Percentiles rank a stretch among this genome's conserved stretches.
Evolutionary conservation across 1,140 invertebrate genomes (phyloP).

Genomic region (Zaprionus nigranus): DNA sequence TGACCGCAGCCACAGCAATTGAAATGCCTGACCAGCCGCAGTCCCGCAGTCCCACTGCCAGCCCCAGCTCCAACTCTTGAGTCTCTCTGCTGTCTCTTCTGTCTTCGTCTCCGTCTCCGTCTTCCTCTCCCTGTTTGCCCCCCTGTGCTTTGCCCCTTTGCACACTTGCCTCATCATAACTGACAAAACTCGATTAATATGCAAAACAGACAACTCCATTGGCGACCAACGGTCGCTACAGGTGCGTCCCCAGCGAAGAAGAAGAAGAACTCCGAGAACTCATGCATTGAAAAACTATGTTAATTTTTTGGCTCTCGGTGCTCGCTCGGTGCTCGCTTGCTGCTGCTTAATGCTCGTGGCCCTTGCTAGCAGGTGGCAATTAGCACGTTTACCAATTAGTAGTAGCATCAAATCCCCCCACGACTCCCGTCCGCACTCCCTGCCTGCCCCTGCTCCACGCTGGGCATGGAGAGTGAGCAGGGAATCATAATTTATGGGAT

Average conservation of each 20-base stretch:
- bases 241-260: constrained; percentile 44
- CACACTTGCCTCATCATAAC: neutral
- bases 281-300: constrained; percentile 44
- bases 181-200: constrained; percentile 70
- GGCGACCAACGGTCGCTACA: constrained; percentile 37
- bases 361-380: constrained; percentile 63
- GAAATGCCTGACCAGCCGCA: constrained; percentile 61
- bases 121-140: neutral
- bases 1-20: constrained; percentile 57
- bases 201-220: constrained; percentile 51
- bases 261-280: neutral
- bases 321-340: neutral
- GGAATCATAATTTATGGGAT: neutral
- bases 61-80: neutral
- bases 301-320: constrained; percentile 40
- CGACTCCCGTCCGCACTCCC: neutral
- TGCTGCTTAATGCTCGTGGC: constrained; percentile 1
- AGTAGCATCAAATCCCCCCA: constrained; percentile 42
- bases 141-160: neutral
- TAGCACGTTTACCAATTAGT: constrained; percentile 61
- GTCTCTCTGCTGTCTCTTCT: no score
- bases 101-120: neutral
- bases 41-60: neutral
- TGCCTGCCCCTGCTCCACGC: no score
- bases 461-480: neutral